Percentiles rank a stretch among this genome's conserved stretches.
Evolutionary conservation across 2,888 invertebrate genomes (phyloP).

Genomic region (Melanchra persicariae): DNA sequence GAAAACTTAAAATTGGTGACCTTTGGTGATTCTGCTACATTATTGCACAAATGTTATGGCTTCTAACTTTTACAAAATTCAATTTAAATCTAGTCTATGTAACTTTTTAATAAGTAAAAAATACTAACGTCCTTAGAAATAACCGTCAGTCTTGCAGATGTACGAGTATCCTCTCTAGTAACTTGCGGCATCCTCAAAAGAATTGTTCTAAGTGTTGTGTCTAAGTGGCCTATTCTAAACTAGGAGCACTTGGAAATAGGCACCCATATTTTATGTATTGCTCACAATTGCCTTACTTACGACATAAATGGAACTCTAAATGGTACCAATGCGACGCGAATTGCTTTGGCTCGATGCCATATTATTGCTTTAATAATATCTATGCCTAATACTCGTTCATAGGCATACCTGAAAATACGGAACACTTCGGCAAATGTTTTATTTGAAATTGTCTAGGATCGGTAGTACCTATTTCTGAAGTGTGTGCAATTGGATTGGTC

Average conservation of each 20-base stretch:
- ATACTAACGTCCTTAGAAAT: too few species aligned
- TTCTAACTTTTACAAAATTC: neutral
- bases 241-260: slow-evolving; percentile 52
- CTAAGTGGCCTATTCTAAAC: slow-evolving; percentile 41
- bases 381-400: slow-evolving; percentile 51
- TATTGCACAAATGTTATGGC: neutral
- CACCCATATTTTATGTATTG: slow-evolving; percentile 56
- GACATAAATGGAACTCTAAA: slow-evolving; percentile 59
- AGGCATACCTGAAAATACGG: slow-evolving; percentile 54
- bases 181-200: neutral
- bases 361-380: slow-evolving; percentile 52
- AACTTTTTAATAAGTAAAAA: neutral
- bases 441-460: slow-evolving; percentile 15
- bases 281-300: slow-evolving; percentile 59
- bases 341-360: slow-evolving; percentile 58
- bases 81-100: neutral
- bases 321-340: slow-evolving; percentile 58
- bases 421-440: slow-evolving; percentile 39
- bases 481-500: neutral
- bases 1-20: too few species aligned
- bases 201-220: slow-evolving; percentile 34
- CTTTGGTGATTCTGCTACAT: neutral
- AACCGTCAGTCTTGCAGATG: too few species aligned
- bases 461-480: neutral
- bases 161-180: too few species aligned